Evolutionary conservation across 2,113 vertebrate species (phyloP).

Genomic region (Nansenia antarctica): DNA sequence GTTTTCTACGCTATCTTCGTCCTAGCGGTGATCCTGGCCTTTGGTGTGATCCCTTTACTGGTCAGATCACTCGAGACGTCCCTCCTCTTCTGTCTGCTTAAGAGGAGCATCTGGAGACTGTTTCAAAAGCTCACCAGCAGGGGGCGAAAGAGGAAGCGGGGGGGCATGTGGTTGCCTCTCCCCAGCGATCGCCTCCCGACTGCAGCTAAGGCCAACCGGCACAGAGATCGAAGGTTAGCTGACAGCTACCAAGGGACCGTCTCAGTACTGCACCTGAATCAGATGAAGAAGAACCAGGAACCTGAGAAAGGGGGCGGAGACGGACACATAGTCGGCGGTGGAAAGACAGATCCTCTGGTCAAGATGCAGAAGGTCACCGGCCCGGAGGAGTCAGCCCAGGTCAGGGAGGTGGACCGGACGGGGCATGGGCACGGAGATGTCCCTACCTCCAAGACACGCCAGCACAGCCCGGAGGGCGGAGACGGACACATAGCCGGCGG

Average conservation of each 20-base stretch:
- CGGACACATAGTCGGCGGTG: not conserved
- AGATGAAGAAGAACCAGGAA: not conserved
- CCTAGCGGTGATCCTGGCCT: not conserved
- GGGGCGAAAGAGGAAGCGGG: not conserved
- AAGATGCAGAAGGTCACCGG: not conserved
- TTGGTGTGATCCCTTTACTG: not conserved
- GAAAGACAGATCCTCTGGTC: not conserved
- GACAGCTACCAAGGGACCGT: not conserved
- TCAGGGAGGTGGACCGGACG: not conserved
- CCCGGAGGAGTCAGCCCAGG: not conserved
- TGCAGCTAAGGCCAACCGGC: not conserved
- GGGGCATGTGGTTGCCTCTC: not conserved
- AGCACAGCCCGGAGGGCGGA: not conserved
- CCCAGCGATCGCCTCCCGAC: not conserved
- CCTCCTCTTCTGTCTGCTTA: not conserved
- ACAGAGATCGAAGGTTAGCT: not conserved
- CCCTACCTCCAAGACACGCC: not conserved
- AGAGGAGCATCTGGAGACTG: not conserved
- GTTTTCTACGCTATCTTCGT: not conserved
- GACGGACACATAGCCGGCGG: not conserved
- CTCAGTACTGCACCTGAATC: not conserved
- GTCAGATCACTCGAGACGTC: not conserved
- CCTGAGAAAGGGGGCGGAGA: not conserved
- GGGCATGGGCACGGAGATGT: not conserved
- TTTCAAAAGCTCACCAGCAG: not conserved